Percentiles rank a stretch among this genome's conserved stretches.
phyloP scores from a whole-genome alignment of 53 echinoderm and acorn worm species.

The Astropecten irregularis region DNA sequence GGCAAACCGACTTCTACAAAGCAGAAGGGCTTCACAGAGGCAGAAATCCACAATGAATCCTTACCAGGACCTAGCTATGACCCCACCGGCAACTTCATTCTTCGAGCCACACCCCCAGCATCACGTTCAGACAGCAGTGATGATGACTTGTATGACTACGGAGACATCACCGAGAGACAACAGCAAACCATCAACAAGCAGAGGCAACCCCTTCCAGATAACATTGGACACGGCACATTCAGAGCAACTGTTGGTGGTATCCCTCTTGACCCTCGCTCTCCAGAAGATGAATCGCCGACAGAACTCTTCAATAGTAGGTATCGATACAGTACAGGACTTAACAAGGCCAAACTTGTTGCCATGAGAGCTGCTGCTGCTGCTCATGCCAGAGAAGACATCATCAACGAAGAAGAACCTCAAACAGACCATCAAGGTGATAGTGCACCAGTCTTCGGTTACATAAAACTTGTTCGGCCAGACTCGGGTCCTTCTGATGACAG shows the following conservation, averaged over 20 bases:
- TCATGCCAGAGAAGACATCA: conserved; percentile 29
- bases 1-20: conserved; percentile 39
- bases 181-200: conserved; percentile 1
- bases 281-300: conserved; percentile 35
- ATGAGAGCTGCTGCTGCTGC: conserved; percentile 61
- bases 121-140: conserved; percentile 83
- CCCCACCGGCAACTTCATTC: conserved; percentile 66
- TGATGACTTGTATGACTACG: conserved; percentile 91
- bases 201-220: conserved; percentile 6
- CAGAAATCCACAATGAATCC: not conserved
- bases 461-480: conserved; percentile 52
- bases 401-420: conserved; percentile 10
- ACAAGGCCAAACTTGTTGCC: conserved; percentile 47
- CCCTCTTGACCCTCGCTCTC: conserved; percentile 8
- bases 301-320: conserved; percentile 53
- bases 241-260: conserved; percentile 52
- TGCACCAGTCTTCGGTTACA: conserved; percentile 49
- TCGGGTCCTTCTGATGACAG: not conserved
- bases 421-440: not conserved
- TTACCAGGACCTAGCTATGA: conserved; percentile 6
- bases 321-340: conserved; percentile 57
- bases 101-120: conserved; percentile 68
- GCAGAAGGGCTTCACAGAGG: not conserved
- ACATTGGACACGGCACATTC: conserved; percentile 36
- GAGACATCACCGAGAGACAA: conserved; percentile 56